These are phyloP conservation scores for Phymanthus crucifer DNA, from an alignment of 92 coral and sea anemone species.

Conservation along the genomic window DNA sequence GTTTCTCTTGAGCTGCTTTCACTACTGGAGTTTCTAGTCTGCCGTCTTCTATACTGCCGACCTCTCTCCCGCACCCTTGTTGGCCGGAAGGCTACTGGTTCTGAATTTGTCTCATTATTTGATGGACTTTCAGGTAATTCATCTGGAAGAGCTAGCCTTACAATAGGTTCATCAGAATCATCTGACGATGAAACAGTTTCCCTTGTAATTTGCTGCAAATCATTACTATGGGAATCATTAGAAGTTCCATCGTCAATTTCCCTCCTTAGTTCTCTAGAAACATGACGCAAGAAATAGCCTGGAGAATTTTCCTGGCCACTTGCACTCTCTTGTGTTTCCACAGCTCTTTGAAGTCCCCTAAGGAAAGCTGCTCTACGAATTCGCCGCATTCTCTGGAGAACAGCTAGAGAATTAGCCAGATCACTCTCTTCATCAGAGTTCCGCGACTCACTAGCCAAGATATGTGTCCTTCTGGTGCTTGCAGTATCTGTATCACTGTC, in stretches of 20 bases:
- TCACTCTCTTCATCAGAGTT: constrained; percentile 27
- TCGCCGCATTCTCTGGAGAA: constrained; percentile 43
- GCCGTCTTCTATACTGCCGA: constrained; percentile 25
- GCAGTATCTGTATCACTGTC: constrained; percentile 61
- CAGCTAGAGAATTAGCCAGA: constrained; percentile 27
- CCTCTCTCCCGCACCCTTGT: constrained; percentile 23
- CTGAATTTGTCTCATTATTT: constrained; percentile 12
- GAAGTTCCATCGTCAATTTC: constrained; percentile 26
- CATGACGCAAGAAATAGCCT: constrained; percentile 10
- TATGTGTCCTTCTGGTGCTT: constrained; percentile 36
- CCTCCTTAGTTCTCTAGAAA: constrained; percentile 26
- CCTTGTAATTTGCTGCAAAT: neutral
- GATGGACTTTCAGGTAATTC: constrained; percentile 4
- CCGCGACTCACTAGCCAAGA: constrained; percentile 31
- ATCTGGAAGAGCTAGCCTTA: constrained; percentile 20
- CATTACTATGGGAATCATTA: constrained; percentile 20
- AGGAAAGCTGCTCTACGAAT: constrained; percentile 43
- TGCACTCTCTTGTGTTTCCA: constrained; percentile 7
- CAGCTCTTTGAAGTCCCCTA: constrained; percentile 40
- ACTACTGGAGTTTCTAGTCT: constrained; percentile 20
- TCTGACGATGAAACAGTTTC: neutral
- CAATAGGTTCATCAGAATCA: constrained; percentile 14
- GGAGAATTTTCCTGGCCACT: neutral
- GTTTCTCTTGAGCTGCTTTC: constrained; percentile 17
- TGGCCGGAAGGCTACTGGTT: constrained; percentile 10